Evolutionary conservation across 2,113 vertebrate genomes (phyloP), one percentile per base, ranked within the genome.

Genomic region (Athene noctua): DNA sequence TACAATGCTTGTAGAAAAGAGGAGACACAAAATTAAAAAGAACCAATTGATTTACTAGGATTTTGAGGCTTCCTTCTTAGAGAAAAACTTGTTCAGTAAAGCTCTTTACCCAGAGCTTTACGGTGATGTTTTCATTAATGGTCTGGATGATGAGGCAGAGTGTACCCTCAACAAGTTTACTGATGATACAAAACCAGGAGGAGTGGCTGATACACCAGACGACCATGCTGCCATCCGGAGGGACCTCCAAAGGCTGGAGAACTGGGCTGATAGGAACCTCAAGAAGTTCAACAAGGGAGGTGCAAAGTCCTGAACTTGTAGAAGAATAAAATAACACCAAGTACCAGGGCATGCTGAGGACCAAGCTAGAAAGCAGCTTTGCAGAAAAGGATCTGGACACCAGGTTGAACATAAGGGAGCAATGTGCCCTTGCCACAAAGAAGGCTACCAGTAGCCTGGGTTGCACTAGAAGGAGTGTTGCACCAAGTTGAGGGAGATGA

Each of bases 361-460:
- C 27, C 15, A 20, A 67, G 42, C 26, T n/a, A n/a, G 86, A 80
- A 80, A 80, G 57, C 26, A 80, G 19, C 54, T 72, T 51, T 73
- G 18, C 59, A 90, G 49, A 44, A 84, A 68, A 85, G 17, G 34
- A 92, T 30, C 59, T 66, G n/a, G 27, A 59, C n/a, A 73, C 15
- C 17, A 65, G 27, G 25, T 0, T 81, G 58, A 47, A 78, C 15
- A 40, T 2, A 18, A 81, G 32, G 47, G 54, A 85, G 67, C 30
- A 77, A 13, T 3, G 10, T 38, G 27, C 34, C 44, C 44, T 71
- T 80, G 51, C 29, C 58, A 44, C 16, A 49, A 58, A 51, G 57
- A 5, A 2, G 7, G 68, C n/a, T 49, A 49, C 42, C 1, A 0
- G 21, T 49, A 62, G 36, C 40, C 42, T 14, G 7, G 40, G 30